Evolutionary conservation across 2,888 invertebrate species (phyloP), one percentile per base, ranked within the genome.

Genomic region (Litoditis marina): DNA sequence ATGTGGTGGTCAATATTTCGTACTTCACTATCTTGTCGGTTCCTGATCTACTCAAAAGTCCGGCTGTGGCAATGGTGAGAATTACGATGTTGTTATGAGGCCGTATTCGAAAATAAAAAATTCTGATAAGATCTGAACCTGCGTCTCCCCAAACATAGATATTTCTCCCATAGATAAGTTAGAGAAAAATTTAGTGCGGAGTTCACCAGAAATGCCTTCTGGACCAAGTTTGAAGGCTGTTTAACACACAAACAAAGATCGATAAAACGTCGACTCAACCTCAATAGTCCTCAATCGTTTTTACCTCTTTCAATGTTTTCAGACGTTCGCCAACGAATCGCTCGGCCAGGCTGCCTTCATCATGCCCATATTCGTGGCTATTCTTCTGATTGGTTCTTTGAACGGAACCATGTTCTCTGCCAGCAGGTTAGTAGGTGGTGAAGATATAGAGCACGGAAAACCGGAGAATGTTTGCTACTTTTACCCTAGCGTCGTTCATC

Each of bases 371-470:
- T 70, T 82, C 51, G 76, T 81, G 7, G 74, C 76, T 11, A 63
- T 81, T 34, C 73, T 81, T 0, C 69, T 81, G n/a, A 59, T 81
- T 32, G 81, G 81, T 32, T 77, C 78, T 8, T 52, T 80, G 49
- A 79, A 80, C 62, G 67, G 68, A 30, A 80, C 79, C 3, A 71
- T 80, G 72, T 80, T 80, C 67, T 76, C 75, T 1, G 80, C 78
- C 11, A 76, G 76, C 55, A 60, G 79, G 78, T 77, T 42, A n/a
- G 31, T 16, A 8, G 32, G 1, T 1, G 30, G 31, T 6, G 16
- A 25, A 13, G n/a, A n/a, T n/a, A n/a, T n/a, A n/a, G n/a, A n/a
- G n/a, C n/a, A n/a, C n/a, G n/a, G n/a, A n/a, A n/a, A n/a, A n/a
- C n/a, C n/a, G n/a, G n/a, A n/a, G n/a, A n/a, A n/a, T n/a, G n/a